Conservation (phyloP, 2,113 vertebrate genomes). For the Ascaphus truei region DNA sequence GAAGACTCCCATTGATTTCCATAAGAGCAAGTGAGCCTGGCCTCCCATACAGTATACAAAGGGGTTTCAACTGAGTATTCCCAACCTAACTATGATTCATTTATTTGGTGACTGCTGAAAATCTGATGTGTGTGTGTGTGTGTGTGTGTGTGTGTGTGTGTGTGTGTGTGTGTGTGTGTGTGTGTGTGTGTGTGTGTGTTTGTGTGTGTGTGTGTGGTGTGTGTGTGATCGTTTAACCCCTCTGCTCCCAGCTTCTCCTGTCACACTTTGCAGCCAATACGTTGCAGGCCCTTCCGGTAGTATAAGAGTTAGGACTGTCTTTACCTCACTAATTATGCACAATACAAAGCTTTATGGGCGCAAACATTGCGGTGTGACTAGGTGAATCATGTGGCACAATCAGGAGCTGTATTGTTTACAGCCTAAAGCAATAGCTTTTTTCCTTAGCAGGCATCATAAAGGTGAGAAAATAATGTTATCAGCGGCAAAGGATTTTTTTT, state of each 20-base stretch:
- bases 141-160: too few species aligned
- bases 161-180: too few species aligned
- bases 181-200: too few species aligned
- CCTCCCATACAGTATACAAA: not conserved
- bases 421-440: constrained; percentile 1
- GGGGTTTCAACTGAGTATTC: too few species aligned
- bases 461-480: not conserved
- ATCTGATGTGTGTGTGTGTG: too few species aligned
- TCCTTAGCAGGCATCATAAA: not conserved
- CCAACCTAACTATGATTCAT: too few species aligned
- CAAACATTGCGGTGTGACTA: not conserved
- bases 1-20: not conserved
- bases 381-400: not conserved
- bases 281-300: too few species aligned
- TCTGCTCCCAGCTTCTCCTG: too few species aligned
- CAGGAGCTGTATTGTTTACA: not conserved
- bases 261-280: not conserved
- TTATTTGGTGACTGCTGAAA: too few species aligned
- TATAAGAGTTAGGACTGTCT: constrained; percentile 3
- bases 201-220: too few species aligned
- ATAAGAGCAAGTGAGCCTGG: not conserved
- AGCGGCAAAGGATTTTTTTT: too few species aligned
- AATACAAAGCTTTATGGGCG: not conserved
- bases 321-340: constrained; percentile 5
- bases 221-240: too few species aligned